Base-by-base conservation (phyloP, 2,113 vertebrate species). In the Crotophaga sulcirostris region DNA sequence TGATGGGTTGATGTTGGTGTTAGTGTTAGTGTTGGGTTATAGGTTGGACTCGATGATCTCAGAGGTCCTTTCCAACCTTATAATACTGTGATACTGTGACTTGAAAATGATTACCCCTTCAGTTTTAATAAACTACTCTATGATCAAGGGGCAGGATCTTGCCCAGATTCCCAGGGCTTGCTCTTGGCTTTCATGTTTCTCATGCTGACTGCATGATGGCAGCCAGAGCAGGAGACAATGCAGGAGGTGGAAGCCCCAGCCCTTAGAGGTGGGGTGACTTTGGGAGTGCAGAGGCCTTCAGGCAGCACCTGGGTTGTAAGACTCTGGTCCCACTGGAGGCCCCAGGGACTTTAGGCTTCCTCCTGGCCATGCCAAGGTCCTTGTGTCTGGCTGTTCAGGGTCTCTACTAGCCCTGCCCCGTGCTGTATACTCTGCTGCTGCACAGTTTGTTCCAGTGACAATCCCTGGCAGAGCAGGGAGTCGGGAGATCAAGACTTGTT, bases 311-410 rank as follows among this genome's bases (percentile, higher is more conserved):
- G 29, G 18, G 26, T 33, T 31, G 25, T 13, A 23, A 51, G 11
- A 64, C 12, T 13, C 10, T 0, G 1, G 4, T 28, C 3, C 15
- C 72, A 56, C 34, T 16, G 58, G 9, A 5, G 14, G 10, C 52
- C 15, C 9, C 13, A 10, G 23, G 12, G 9, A 38, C 51, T 34
- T 42, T 40, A 56, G 0, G 1, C 19, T 55, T 69, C 11, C 17
- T 42, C 4, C 20, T 6, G 31, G 11, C 49, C 12, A 8, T 47
- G 16, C 5, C n/a, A 24, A 29, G 14, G 16, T 31, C 26, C 23
- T 19, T 24, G 29, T 10, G 29, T 10, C 38, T 15, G 9, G 8
- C n/a, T 1, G 1, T 5, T 6, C 1, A 2, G 7, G 10, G 14
- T 28, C 29, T 38, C 33, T 8, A 10, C 44, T 28, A n/a, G 17